Conservation (phyloP, 2,113 vertebrate genomes). For the Bujurquina vittata region DNA sequence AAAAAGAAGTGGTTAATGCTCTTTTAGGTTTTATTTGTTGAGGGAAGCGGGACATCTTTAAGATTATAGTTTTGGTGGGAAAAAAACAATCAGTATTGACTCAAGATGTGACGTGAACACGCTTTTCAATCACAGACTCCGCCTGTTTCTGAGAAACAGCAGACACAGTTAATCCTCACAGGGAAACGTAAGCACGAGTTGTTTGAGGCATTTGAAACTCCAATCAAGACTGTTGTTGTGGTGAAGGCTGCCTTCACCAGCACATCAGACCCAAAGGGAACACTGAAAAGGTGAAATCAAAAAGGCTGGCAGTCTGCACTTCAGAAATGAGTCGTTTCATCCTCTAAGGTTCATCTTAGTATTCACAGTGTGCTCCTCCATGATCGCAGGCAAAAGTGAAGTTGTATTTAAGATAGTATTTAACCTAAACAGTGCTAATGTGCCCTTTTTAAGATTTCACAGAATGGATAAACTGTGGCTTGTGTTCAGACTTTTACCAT, state of each 20-base stretch:
- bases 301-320: background rate
- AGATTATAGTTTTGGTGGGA: background rate
- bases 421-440: background rate
- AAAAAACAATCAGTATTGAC: background rate
- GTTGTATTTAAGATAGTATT: background rate
- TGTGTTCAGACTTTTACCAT: background rate
- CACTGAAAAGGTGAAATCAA: background rate
- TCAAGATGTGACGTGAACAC: fast-evolving
- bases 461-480: background rate
- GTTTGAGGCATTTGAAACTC: background rate
- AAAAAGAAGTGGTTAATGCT: background rate
- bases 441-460: background rate
- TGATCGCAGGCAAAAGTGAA: conserved; percentile 17
- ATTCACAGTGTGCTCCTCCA: background rate
- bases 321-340: background rate
- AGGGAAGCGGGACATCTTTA: background rate
- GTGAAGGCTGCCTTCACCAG: background rate
- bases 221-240: background rate
- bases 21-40: background rate
- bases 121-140: background rate
- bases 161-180: background rate
- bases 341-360: background rate
- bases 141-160: background rate
- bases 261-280: background rate
- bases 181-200: background rate